These are phyloP conservation scores for Sorex maritimensis DNA, from an alignment of 2,797 vertebrate genomes.

Conservation along the genomic window DNA sequence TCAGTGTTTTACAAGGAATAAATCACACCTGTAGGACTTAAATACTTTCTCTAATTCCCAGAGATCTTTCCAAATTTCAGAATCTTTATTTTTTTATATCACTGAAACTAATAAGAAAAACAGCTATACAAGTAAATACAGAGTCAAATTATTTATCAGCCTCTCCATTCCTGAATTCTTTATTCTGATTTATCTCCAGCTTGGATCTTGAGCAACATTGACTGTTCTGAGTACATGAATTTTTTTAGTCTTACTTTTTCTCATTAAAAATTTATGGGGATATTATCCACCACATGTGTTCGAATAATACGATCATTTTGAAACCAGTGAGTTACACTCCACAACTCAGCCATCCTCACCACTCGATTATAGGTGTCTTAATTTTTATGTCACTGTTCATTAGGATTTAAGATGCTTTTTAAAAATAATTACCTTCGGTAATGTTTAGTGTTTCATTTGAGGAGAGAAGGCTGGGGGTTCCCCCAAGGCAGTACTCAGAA, in stretches of 20 bases:
- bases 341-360: too few relatives aligned
- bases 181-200: constrained; percentile 55
- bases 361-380: too few relatives aligned
- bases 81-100: constrained; percentile 42
- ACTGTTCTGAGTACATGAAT: not conserved
- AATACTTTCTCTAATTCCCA: not conserved
- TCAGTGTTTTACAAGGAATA: not conserved
- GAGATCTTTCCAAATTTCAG: not conserved
- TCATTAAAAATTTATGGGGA: not conserved
- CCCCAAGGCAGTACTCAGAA: too few relatives aligned
- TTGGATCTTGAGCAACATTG: constrained; percentile 28
- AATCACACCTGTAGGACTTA: not conserved
- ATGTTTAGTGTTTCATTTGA: too few relatives aligned
- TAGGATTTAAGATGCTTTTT: too few relatives aligned
- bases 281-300: too few relatives aligned
- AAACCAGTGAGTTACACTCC: too few relatives aligned
- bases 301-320: too few relatives aligned
- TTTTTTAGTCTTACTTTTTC: not conserved
- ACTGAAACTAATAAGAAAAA: not conserved
- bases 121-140: not conserved
- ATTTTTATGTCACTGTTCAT: too few relatives aligned
- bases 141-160: not conserved
- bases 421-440: too few relatives aligned
- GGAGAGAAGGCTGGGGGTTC: too few relatives aligned
- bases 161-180: constrained; percentile 9